Percentiles rank a stretch among this genome's conserved stretches.
phyloP scores from a whole-genome alignment of 2,888 invertebrate species.

The Julus scanicus region DNA sequence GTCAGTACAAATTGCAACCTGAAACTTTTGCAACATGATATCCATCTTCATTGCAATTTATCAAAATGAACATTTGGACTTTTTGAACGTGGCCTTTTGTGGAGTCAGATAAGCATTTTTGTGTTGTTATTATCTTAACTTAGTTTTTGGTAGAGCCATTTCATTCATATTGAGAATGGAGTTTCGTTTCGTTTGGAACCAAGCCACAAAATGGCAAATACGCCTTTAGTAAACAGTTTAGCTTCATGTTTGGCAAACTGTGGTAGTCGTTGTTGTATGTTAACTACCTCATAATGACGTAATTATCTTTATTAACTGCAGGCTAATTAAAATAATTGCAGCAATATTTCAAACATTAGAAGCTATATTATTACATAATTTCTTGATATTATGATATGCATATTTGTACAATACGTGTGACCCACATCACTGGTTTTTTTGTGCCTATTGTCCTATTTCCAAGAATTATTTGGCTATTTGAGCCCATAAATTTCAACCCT shows the following conservation, averaged over 20 bases:
- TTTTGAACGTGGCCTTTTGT: not conserved
- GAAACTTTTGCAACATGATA: not conserved
- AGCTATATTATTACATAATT: not conserved
- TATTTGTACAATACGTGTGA: not conserved
- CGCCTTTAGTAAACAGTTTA: conserved; percentile 8
- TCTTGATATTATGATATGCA: not conserved
- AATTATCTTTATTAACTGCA: conserved; percentile 2
- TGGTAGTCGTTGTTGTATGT: not conserved
- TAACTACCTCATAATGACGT: not conserved
- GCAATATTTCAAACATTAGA: not conserved
- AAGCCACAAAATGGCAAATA: not conserved
- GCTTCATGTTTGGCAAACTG: not conserved
- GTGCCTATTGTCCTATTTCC: not conserved
- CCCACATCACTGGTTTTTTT: not conserved
- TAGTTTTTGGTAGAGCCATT: not conserved
- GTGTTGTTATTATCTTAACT: not conserved
- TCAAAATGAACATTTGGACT: not conserved
- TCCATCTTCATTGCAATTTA: not conserved
- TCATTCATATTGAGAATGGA: conserved; percentile 1
- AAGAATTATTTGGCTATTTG: not conserved
- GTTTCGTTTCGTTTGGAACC: not conserved
- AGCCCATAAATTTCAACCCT: not conserved
- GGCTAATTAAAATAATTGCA: conserved; percentile 12
- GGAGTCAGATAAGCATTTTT: not conserved
- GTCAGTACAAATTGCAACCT: not conserved